Conservation (phyloP, 1,140 invertebrate species). For the Cryptotermes secundus region DNA sequence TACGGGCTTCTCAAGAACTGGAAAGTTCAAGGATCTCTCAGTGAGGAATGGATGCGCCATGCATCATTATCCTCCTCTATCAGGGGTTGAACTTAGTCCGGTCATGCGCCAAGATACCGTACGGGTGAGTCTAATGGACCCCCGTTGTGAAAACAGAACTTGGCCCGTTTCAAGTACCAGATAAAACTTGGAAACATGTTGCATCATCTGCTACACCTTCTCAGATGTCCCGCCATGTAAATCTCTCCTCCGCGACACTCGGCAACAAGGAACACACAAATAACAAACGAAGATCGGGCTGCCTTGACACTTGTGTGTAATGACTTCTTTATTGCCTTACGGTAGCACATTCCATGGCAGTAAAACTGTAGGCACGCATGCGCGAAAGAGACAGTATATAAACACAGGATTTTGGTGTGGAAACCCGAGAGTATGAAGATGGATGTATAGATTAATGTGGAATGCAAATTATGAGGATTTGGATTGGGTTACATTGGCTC, state of each 20-base stretch:
- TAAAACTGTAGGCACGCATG: background rate
- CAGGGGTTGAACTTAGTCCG: background rate
- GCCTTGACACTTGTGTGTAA: background rate
- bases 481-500: no score
- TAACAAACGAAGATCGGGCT: background rate
- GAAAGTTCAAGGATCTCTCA: no score
- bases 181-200: conserved; percentile 6
- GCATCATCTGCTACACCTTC: background rate
- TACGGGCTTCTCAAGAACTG: no score
- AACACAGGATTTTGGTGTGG: no score
- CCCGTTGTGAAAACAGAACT: conserved; percentile 2
- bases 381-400: no score
- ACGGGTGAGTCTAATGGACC: background rate
- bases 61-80: no score
- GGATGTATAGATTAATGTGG: no score
- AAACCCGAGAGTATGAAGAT: no score
- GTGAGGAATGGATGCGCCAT: no score
- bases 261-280: background rate
- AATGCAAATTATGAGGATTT: no score
- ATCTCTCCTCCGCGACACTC: background rate
- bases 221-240: background rate
- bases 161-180: background rate
- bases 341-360: background rate
- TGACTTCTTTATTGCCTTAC: background rate
- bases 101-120: background rate